phyloP scores from a whole-genome alignment of 2,888 invertebrate genomes.

The Thecocarcelia acutangulata region DNA sequence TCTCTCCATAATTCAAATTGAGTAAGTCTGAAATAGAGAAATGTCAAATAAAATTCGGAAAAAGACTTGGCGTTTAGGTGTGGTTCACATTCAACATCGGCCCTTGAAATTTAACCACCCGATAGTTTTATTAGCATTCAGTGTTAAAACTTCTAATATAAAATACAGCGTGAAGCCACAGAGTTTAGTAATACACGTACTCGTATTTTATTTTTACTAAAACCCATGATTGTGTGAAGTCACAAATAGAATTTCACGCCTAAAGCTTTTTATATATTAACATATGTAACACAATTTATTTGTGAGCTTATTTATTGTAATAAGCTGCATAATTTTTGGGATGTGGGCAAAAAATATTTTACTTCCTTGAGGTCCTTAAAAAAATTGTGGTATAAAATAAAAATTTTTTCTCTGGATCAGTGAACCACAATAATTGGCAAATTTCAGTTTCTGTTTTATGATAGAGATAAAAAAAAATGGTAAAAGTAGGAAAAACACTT shows the following conservation, averaged over 20 bases:
- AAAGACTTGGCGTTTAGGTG: too few relatives aligned
- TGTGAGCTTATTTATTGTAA: conserved; percentile 2
- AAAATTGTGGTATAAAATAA: background rate
- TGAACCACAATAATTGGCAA: conserved; percentile 65
- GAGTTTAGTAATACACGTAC: too few relatives aligned
- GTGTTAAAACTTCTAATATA: too few relatives aligned
- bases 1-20: too few relatives aligned
- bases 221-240: too few relatives aligned
- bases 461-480: background rate
- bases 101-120: too few relatives aligned
- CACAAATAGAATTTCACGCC: background rate
- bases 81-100: too few relatives aligned
- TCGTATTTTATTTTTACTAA: too few relatives aligned
- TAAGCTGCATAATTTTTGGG: conserved; percentile 55
- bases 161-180: too few relatives aligned
- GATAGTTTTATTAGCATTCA: too few relatives aligned
- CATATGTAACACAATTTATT: conserved; percentile 61
- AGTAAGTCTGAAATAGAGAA: too few relatives aligned
- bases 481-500: background rate
- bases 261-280: conserved; percentile 35
- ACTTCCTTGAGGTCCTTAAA: background rate
- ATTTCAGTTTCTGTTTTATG: conserved; percentile 11
- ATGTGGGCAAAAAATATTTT: conserved; percentile 35
- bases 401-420: conserved; percentile 26
- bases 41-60: too few relatives aligned